phyloP scores from a whole-genome alignment of 2,113 vertebrate genomes.

The Otis tarda region DNA sequence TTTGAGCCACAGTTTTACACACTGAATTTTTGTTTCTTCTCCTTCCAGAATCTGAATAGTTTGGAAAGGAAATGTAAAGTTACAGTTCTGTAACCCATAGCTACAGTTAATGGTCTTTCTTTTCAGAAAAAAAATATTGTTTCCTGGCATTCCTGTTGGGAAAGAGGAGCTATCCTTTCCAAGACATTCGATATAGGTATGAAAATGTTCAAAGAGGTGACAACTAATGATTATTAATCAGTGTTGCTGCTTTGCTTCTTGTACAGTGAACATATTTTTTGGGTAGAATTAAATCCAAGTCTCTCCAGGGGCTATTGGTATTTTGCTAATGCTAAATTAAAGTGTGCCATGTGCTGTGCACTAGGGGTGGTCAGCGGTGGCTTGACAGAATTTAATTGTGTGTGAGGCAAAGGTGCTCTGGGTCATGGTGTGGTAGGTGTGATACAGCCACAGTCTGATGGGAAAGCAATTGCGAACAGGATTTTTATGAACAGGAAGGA shows the following conservation, averaged over 20 bases:
- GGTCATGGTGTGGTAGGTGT: not conserved
- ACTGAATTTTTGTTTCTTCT: not conserved
- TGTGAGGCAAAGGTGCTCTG: conserved; percentile 8
- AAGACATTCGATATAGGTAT: not conserved
- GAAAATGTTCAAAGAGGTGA: conserved; percentile 16
- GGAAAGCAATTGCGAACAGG: not conserved
- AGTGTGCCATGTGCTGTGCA: not conserved
- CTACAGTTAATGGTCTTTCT: not conserved
- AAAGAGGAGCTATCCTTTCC: not conserved
- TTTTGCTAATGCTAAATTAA: conserved; percentile 31
- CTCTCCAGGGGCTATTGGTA: not conserved
- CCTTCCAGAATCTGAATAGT: not conserved
- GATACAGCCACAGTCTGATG: not conserved
- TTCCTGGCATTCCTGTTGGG: not conserved
- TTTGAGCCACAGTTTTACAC: not conserved
- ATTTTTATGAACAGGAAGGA: not conserved
- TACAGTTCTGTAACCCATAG: not conserved
- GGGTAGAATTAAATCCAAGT: conserved; percentile 11
- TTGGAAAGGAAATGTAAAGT: not conserved
- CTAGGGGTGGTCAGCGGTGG: conserved; percentile 18
- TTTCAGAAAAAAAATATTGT: not conserved
- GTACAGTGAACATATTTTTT: conserved; percentile 1
- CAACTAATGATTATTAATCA: conserved; percentile 12
- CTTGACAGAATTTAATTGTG: conserved; percentile 26
- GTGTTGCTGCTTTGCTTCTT: conserved; percentile 30